Base-by-base conservation (phyloP, 2,797 vertebrate genomes). In the Lates japonicus region DNA sequence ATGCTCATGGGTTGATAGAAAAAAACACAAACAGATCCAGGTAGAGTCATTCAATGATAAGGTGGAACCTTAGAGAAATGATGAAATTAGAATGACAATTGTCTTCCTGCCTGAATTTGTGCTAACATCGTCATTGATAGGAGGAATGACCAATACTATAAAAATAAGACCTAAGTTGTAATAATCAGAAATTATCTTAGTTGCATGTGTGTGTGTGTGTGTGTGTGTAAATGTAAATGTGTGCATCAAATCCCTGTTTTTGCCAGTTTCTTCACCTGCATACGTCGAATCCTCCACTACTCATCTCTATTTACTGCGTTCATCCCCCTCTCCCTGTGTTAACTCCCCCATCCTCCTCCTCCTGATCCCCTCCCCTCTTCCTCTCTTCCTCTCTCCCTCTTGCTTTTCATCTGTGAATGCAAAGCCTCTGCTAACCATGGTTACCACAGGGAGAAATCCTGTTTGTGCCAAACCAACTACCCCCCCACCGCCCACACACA, bases 381-480 rank as follows among this genome's bases (percentile, higher is more conserved):
- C 54, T n/a, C 59, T n/a, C 44, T 49, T 13, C 42, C 54, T n/a
- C 59, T 31, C 29, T 51, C 66, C n/a, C 52, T 69, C 64, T 88
- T 78, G 76, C 58, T 62, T 84, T 85, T 83, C 72, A 85, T 91
- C 83, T 74, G 59, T 81, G 73, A 87, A 80, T 82, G 74, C 74
- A 80, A 90, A 84, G 81, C 80, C 71, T 72, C 82, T 68, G 68
- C 85, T 88, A 79, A 71, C 88, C 84, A 90, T 93, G 88, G 90
- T 90, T 87, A 91, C 90, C 90, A 88, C 81, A n/a, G 71, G 72
- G 82, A 84, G 74, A 90, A 92, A 92, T 82, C 81, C 81, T 79
- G 83, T 90, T 91, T 86, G 85, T 92, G 88, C 83, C 79, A 87
- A 87, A 88, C 44, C 70, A 67, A 57, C 73, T 82, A 42, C 46